Evolutionary conservation across 2,113 vertebrate species (phyloP), one percentile per base, ranked within the genome.

Genomic region (Sigmodon hispidus): DNA sequence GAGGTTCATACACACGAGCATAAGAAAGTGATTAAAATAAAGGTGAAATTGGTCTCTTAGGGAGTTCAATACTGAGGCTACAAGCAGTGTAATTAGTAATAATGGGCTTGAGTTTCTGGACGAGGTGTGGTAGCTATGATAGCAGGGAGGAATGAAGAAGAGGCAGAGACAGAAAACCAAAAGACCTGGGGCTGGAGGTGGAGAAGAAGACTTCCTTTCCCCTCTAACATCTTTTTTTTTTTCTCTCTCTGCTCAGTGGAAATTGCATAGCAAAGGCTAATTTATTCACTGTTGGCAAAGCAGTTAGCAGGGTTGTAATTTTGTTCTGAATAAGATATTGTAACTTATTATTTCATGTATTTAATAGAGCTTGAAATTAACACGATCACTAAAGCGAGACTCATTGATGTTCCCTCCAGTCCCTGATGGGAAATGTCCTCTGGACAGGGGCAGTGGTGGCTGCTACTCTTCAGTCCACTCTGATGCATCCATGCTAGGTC

Each of bases 281-380:
- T 96, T 96, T 96, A 94, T 93, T 94, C 84, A 65, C 57, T 89
- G 36, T 84, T 95, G 75, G 84, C 92, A 57, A 94, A 80, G 65
- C 84, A 89, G 48, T 69, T 96, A 98, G 94, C 95, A 79, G 72
- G 91, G 67, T 13, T 94, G 85, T 93, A 90, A 91, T 96, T 97
- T 96, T 96, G 69, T 67, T 91, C 86, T 75, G 76, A 96, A 84
- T 96, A 96, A 94, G 50, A 92, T 90, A 90, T 73, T 85, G 34
- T 90, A n/a, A 85, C 59, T 97, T 94, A 95, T 96, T 95, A 97
- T 92, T 95, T 70, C 85, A 91, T 87, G 85, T 92, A 96, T 97
- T 98, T 98, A 97, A 91, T 59, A 94, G 93, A 96, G 90, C 96
- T 95, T 96, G 95, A 97, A 95, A 97, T 97, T 94, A 98, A 95